Base-by-base conservation (phyloP, 2,797 vertebrate genomes). In the Australoheros facetus region DNA sequence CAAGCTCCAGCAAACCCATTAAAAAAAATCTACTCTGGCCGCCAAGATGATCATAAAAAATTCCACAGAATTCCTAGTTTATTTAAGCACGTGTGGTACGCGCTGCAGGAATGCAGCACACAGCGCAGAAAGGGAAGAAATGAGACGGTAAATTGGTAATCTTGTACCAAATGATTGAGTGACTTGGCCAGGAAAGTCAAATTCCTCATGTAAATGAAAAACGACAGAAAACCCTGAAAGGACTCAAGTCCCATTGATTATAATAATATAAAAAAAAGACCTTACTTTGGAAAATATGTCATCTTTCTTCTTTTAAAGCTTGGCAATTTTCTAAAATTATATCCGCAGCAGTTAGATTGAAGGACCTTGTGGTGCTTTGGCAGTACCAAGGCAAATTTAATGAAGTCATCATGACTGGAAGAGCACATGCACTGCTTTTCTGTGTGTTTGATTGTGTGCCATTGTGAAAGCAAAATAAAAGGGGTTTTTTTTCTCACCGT, bases 201-300 rank as follows among this genome's bases (percentile, higher is more conserved):
- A 89, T 85, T 88, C 86, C 76, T 87, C n/a, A n/a, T 62, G 70
- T 55, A 81, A 90, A 88, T 90, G 85, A 89, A 85, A 91, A 87
- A 82, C 79, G 64, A 66, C 77, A 70, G 75, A 81, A 88, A 85
- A 87, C 76, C 82, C 83, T 70, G 30, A 75, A 79, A 78, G 34
- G 79, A 80, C 71, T 84, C 73, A 37, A 45, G 78, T 79, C 75
- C 57, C 42, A 32, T 28, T 71, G 62, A 73, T 70, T 74, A 48
- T 48, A 48, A 48, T 48, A 48, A 37, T 73, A 73, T 37, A 37
- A 74, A 54, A 62, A 37, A 64, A 86, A 39, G 59, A 42, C 81
- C 81, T 59, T 56, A 73, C 72, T 80, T 81, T 37, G 71, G 72
- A 72, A 73, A 84, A 84, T 69, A 83, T 86, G 82, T 87, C 77